Conservation (phyloP, 2,113 vertebrate genomes). For the Lontra canadensis region DNA sequence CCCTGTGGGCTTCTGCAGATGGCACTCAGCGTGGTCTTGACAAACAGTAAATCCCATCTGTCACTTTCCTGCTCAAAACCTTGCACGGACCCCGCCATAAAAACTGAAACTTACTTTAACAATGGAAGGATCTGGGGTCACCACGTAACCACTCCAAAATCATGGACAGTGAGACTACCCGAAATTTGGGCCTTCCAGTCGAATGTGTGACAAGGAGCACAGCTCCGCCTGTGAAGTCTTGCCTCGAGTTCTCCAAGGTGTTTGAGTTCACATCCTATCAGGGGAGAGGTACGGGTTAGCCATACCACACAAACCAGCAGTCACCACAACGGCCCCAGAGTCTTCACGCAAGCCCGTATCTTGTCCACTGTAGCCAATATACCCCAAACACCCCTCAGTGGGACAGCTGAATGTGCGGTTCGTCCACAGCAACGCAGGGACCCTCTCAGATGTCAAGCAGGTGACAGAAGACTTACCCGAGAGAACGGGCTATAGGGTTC, state of each 20-base stretch:
- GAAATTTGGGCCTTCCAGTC: not conserved
- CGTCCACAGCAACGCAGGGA: accelerated
- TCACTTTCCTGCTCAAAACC: not conserved
- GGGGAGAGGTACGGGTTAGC: not conserved
- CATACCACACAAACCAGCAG: not conserved
- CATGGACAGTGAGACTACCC: not conserved
- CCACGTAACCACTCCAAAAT: not conserved
- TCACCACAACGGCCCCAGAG: not conserved
- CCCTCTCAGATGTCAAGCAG: not conserved
- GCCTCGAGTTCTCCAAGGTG: accelerated
- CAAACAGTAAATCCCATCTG: not conserved
- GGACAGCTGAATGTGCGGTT: not conserved
- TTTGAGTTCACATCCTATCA: no score
- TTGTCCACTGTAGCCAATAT: not conserved
- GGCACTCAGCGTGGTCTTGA: not conserved
- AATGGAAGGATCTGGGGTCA: not conserved
- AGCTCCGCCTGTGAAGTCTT: not conserved
- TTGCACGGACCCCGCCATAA: not conserved
- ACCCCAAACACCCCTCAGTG: not conserved
- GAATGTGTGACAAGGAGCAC: not conserved
- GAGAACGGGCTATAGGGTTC: not conserved
- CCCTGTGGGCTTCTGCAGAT: not conserved
- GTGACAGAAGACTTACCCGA: not conserved
- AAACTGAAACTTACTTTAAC: not conserved
- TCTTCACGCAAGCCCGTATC: not conserved